Evolutionary conservation across 2,797 vertebrate species (phyloP).

Genomic region (Trichosurus vulpecula): DNA sequence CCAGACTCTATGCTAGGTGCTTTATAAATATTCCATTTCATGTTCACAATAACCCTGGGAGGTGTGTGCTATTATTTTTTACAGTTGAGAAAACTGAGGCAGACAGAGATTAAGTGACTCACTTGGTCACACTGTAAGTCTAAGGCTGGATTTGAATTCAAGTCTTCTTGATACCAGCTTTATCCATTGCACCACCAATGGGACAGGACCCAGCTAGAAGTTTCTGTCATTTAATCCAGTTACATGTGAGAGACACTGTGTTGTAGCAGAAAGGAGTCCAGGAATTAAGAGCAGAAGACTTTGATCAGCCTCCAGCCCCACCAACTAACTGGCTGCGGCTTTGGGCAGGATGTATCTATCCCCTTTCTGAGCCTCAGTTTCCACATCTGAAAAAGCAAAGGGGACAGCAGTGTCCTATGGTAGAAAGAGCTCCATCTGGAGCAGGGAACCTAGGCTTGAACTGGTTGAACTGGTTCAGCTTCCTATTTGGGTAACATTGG

Average conservation of each 20-base stretch:
- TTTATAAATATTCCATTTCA: neutral
- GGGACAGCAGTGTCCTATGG: neutral
- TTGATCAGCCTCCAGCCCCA: neutral
- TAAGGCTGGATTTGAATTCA: neutral
- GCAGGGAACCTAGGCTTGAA: too few relatives aligned
- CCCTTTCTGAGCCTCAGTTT: neutral
- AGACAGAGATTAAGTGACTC: neutral
- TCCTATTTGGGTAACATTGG: too few relatives aligned
- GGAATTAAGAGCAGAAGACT: neutral
- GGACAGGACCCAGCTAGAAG: neutral
- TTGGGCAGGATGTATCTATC: neutral
- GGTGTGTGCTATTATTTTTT: neutral
- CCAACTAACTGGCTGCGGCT: neutral
- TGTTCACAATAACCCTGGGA: neutral
- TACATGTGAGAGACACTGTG: neutral
- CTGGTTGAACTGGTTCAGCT: too few relatives aligned
- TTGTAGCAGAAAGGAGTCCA: neutral
- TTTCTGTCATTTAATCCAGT: neutral
- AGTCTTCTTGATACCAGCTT: neutral
- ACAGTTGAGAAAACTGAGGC: neutral
- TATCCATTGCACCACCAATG: neutral
- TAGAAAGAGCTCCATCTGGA: neutral
- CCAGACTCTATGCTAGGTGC: neutral
- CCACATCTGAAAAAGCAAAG: neutral
- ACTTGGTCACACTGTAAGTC: neutral